Base-by-base conservation (phyloP, 2,113 vertebrate genomes). In the Sakesphorus luctuosus region DNA sequence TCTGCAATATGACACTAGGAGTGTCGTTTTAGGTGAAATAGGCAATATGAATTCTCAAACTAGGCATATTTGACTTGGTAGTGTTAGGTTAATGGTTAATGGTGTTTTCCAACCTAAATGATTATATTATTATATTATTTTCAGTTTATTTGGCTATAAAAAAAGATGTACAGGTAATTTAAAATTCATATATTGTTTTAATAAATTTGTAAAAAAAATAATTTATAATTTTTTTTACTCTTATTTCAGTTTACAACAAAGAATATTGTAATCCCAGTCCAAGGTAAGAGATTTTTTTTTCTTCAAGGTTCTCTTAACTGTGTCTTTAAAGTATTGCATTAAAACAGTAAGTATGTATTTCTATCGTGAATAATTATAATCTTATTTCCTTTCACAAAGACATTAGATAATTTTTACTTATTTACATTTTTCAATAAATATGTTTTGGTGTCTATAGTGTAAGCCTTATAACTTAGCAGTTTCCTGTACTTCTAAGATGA, bases 241-340 rank as follows among this genome's bases (percentile, higher is more conserved):
- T 89, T 66, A 71, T 97, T 97, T 92, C 97, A 99, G 99, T 97
- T 99, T 84, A 94, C 97, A 35, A 79, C 91, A 29, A 93, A 98
- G 46, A 93, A 89, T 82, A 97, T 99, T 96, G 98, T 88, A 56
- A 98, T 99, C 74, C 98, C 98, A 50, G 92, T 99, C 90, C 97
- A 98, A 98, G 99, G 99, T 99, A 99, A 98, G 95, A 82, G 47
- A 55, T 18, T 67, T 65, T 58, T 61, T 68, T 80, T 90, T 77
- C 55, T 61, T 91, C 58, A 62, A 9, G 44, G 26, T 68, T 84
- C 29, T 84, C 28, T 75, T 89, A 55, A 20, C 52, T 58, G 5
- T 93, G 44, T 59, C 18, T 91, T 77, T 73, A 16, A 90, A 84
- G 18, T 38, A 67, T 26, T 50, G 16, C 6, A 43, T 69, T 80